phyloP scores from a whole-genome alignment of 2,113 vertebrate genomes.

The Spea bombifrons region DNA sequence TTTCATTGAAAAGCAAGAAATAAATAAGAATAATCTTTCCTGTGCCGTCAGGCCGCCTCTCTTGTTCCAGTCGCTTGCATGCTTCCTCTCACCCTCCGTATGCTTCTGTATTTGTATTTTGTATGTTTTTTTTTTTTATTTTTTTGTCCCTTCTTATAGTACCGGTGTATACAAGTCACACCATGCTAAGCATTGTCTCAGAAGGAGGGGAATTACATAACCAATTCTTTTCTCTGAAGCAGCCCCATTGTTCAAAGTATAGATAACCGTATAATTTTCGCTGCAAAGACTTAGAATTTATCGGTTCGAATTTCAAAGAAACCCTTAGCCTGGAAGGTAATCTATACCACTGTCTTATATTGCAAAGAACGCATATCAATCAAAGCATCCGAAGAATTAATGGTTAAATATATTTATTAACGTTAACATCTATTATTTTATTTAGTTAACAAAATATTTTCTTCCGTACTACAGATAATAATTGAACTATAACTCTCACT shows the following conservation, averaged over 20 bases:
- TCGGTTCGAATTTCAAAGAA: conserved; percentile 44
- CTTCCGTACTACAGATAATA: background rate
- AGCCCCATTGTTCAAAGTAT: conserved; percentile 33
- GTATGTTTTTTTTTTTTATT: conserved; percentile 5
- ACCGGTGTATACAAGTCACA: conserved; percentile 44
- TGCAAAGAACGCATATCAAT: conserved; percentile 33
- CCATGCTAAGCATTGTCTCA: conserved; percentile 30
- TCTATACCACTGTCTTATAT: conserved; percentile 39
- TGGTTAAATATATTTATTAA: background rate
- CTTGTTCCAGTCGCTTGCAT: conserved; percentile 33
- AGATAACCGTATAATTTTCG: conserved; percentile 46
- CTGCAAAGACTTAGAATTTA: conserved; percentile 38
- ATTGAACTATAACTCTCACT: background rate
- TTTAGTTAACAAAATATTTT: background rate
- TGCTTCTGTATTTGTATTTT: conserved; percentile 41
- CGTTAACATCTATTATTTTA: background rate
- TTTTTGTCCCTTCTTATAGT: conserved; percentile 29
- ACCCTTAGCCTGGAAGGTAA: conserved; percentile 34
- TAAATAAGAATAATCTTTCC: conserved; percentile 40
- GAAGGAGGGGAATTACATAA: conserved; percentile 45
- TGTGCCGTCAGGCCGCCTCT: conserved; percentile 15
- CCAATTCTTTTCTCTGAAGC: conserved; percentile 24
- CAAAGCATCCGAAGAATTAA: conserved; percentile 11
- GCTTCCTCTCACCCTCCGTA: conserved; percentile 38
- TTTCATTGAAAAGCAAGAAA: conserved; percentile 35